A percentile compares a stretch with the other conserved stretches of the same genome.
phyloP scores from a whole-genome alignment of 2,113 vertebrate species.

The Pelecanoides urinatrix region DNA sequence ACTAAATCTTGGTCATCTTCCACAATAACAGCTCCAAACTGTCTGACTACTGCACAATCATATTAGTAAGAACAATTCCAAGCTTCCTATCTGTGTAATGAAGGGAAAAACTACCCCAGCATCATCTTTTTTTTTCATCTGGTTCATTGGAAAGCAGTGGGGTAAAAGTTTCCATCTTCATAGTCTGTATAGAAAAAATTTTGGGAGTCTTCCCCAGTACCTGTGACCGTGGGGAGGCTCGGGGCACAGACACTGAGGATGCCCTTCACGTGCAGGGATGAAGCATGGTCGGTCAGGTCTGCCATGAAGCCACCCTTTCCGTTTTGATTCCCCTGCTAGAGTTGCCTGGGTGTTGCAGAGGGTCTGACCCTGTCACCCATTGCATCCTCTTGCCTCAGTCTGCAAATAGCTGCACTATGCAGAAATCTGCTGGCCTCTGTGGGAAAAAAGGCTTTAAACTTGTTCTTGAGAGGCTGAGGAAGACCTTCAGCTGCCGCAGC shows the following conservation, averaged over 20 bases:
- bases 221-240: rapidly evolving
- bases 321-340: not conserved
- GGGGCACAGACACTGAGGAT: rapidly evolving
- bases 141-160: not conserved
- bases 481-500: not conserved
- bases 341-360: not conserved
- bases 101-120: not conserved
- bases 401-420: not conserved
- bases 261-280: rapidly evolving
- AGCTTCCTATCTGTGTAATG: not conserved
- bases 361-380: not conserved
- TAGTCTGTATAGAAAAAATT: not conserved
- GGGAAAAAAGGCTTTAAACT: not conserved
- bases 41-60: not conserved
- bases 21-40: not conserved
- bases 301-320: not conserved
- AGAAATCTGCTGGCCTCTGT: not conserved
- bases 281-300: rapidly evolving
- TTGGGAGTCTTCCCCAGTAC: not conserved
- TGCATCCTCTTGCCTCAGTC: not conserved
- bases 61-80: not conserved
- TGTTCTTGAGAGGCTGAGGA: not conserved
- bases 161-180: rapidly evolving
- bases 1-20: not conserved
- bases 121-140: not conserved